Evolutionary conservation across 1,140 invertebrate species (phyloP).

Genomic region (Philotrypesis tridentata): DNA sequence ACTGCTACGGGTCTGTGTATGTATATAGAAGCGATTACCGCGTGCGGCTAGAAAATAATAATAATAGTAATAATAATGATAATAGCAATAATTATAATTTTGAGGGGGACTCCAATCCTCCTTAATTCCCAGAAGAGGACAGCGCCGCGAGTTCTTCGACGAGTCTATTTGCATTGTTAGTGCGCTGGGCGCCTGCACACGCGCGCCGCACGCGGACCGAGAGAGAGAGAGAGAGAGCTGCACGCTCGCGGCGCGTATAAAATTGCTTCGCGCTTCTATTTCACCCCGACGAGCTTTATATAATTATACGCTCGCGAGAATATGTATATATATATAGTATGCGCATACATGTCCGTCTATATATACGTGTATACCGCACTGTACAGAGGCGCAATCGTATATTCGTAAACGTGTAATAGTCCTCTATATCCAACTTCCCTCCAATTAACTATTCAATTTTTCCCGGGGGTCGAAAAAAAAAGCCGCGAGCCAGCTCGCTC

Average conservation of each 20-base stretch:
- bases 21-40: neutral
- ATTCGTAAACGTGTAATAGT: no score
- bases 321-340: no score
- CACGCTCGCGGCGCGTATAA: neutral
- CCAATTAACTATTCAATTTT: neutral
- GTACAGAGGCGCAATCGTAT: no score
- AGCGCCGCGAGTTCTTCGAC: neutral
- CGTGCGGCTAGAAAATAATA: neutral
- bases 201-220: no score
- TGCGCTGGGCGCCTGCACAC: neutral
- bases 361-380: no score
- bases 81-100: no score
- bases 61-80: neutral
- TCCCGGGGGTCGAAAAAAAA: neutral
- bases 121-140: neutral
- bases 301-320: neutral
- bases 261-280: neutral
- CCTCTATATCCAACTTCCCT: no score
- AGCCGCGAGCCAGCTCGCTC: no score
- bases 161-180: neutral
- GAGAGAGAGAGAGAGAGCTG: no score
- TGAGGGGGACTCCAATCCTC: no score
- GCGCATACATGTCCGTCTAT: no score
- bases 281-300: neutral
- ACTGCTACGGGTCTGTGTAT: neutral